Percentiles rank a stretch among this genome's conserved stretches.
Evolutionary conservation across 2,797 vertebrate species (phyloP).

Genomic region (Nothura maculosa): DNA sequence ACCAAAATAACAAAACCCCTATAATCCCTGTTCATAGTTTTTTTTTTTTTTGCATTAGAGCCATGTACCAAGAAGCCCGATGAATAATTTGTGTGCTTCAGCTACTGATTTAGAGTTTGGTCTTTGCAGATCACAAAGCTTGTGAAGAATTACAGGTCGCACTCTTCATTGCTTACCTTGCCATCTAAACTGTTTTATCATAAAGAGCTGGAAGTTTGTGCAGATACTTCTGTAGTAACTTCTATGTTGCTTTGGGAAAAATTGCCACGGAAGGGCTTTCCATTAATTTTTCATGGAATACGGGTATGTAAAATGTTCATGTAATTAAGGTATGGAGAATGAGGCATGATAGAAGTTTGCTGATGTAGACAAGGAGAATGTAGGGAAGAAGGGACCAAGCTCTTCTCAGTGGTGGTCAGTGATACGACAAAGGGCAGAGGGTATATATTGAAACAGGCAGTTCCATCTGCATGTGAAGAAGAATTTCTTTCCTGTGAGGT

Average conservation of each 20-base stretch:
- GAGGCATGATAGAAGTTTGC: background rate
- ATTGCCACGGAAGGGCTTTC: constrained; percentile 92
- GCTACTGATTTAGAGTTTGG: fast-evolving
- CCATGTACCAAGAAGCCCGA: background rate
- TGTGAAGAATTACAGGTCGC: constrained; percentile 94
- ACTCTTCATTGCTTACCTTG: constrained; percentile 87
- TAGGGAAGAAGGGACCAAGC: too few species aligned
- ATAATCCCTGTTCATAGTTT: too few species aligned
- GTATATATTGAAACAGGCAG: too few species aligned
- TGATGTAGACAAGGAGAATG: background rate
- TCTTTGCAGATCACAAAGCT: constrained; percentile 92
- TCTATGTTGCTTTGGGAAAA: constrained; percentile 89
- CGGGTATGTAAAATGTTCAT: constrained; percentile 82
- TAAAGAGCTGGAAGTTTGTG: constrained; percentile 88
- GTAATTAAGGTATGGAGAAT: background rate
- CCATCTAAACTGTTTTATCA: constrained; percentile 94
- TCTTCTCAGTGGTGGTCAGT: too few species aligned
- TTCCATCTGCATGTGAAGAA: too few species aligned
- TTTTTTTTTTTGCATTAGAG: background rate
- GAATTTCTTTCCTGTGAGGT: too few species aligned
- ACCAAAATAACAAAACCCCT: background rate
- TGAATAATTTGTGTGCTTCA: background rate
- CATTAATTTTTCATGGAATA: constrained; percentile 93
- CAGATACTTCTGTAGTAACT: constrained; percentile 82
- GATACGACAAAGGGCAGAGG: too few species aligned